Conservation (phyloP, 2,113 vertebrate genomes). For the Hymenochirus boettgeri region DNA sequence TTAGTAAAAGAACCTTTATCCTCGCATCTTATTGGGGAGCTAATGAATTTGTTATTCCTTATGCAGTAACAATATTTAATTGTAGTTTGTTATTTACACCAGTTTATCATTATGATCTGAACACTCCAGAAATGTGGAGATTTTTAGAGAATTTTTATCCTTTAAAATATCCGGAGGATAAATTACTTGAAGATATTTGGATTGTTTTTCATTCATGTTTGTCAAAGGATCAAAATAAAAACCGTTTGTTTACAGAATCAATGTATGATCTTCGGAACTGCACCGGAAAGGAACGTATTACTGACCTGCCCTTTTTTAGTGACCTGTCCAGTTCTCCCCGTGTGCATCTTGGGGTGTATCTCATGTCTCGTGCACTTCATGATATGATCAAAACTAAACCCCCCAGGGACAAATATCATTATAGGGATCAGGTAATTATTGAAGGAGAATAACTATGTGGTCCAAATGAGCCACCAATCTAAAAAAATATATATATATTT, state of each 20-base stretch:
- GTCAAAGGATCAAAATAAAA: neutral
- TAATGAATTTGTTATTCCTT: neutral
- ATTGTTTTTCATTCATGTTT: neutral
- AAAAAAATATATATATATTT: too few species aligned
- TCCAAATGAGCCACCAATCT: too few species aligned
- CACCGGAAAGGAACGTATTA: neutral
- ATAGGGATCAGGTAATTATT: too few species aligned
- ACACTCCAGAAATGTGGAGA: neutral
- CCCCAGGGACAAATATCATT: too few species aligned
- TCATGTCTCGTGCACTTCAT: too few species aligned
- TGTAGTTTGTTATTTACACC: neutral
- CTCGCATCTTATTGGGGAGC: neutral
- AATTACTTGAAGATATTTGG: slow-evolving; percentile 18
- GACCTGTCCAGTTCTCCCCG: too few species aligned
- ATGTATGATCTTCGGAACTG: neutral
- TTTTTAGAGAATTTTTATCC: neutral
- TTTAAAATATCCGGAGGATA: neutral
- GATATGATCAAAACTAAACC: too few species aligned
- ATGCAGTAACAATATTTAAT: neutral
- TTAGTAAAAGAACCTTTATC: neutral
- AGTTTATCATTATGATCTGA: neutral
- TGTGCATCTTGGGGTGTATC: too few species aligned
- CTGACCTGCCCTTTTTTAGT: too few species aligned
- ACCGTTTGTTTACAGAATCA: neutral
- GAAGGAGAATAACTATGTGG: too few species aligned